Conservation (phyloP, 2,888 invertebrate species). For the Coenonympha glycerion region DNA sequence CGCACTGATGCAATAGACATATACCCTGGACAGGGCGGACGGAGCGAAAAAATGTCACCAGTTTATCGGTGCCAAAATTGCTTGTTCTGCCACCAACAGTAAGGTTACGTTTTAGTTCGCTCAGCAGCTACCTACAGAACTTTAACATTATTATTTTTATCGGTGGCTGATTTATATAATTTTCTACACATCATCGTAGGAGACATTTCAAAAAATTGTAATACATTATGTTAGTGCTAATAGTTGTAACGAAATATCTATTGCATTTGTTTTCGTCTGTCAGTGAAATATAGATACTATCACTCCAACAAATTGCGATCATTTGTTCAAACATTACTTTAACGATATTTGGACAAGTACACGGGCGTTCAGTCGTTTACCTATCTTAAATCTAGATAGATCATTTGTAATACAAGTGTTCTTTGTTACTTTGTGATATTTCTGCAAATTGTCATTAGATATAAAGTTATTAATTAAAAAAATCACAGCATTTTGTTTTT, state of each 20-base stretch:
- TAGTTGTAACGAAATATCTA: neutral
- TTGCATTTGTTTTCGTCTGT: neutral
- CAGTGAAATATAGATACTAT: constrained; percentile 5
- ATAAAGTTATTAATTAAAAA: no score
- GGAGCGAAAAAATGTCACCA: no score
- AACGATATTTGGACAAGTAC: neutral
- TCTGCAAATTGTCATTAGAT: no score
- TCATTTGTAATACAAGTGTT: neutral
- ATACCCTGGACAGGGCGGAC: no score
- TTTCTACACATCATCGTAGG: neutral
- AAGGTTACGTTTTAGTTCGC: no score
- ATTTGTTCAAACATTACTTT: neutral
- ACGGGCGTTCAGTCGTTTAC: neutral
- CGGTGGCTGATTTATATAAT: constrained; percentile 1
- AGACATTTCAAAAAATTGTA: constrained; percentile 1
- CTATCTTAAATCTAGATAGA: neutral
- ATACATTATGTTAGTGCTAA: neutral
- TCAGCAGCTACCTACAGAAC: no score
- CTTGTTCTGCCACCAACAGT: no score
- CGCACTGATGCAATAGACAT: no score
- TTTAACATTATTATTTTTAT: no score
- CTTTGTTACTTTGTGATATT: no score
- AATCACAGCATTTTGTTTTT: no score
- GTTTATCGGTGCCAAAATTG: no score
- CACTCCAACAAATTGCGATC: neutral